phyloP scores from a whole-genome alignment of 2,888 invertebrate genomes.

The Rhamnusium bicolor region DNA sequence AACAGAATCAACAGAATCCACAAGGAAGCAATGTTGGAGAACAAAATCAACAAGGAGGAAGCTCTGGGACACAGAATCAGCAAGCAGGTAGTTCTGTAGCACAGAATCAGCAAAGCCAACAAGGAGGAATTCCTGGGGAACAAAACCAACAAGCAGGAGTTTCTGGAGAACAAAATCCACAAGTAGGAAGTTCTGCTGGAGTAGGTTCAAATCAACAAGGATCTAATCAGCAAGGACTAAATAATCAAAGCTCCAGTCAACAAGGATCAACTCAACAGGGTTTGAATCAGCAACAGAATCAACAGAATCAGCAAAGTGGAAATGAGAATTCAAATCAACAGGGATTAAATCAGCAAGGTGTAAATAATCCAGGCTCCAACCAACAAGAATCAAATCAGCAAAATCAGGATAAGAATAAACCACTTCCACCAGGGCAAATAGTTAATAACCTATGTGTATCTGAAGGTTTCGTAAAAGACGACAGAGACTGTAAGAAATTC shows the following conservation, averaged over 20 bases:
- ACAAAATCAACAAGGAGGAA: neutral
- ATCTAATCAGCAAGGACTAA: conserved; percentile 30
- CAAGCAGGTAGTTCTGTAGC: conserved; percentile 9
- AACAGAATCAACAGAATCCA: conserved; percentile 28
- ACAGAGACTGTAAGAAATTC: conserved; percentile 81
- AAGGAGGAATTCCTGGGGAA: conserved; percentile 48
- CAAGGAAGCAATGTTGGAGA: conserved; percentile 1
- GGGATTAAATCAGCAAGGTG: conserved; percentile 27
- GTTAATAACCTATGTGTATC: conserved; percentile 52
- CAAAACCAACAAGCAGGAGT: conserved; percentile 25
- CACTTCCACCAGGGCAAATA: conserved; percentile 27
- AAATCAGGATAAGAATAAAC: conserved; percentile 27
- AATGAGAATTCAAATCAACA: conserved; percentile 30
- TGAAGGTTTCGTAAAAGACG: conserved; percentile 82
- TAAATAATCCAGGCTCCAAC: conserved; percentile 44
- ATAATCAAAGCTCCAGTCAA: too few relatives aligned
- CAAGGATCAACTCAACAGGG: conserved; percentile 42
- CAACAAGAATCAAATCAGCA: conserved; percentile 46
- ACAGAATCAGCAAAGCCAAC: conserved; percentile 26
- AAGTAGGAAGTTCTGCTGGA: too few relatives aligned
- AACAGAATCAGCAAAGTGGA: conserved; percentile 25
- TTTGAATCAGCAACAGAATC: conserved; percentile 34
- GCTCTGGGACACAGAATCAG: neutral
- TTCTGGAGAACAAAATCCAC: conserved; percentile 19
- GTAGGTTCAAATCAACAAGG: conserved; percentile 40